Conservation (phyloP, 2,888 invertebrate genomes). For the Aquatica leii region DNA sequence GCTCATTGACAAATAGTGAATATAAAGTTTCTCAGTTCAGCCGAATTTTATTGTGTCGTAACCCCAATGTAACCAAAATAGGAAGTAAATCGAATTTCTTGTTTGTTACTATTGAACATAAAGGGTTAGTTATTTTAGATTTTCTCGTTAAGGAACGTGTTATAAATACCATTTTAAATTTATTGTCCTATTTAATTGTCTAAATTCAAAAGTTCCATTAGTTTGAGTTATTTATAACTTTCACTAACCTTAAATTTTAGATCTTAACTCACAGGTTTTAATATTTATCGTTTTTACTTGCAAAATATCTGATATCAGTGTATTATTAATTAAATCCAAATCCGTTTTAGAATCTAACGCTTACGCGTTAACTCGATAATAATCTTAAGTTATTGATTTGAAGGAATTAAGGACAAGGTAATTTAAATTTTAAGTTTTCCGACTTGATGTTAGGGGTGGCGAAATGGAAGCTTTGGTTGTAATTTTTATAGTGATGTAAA, state of each 20-base stretch:
- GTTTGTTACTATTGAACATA: no score
- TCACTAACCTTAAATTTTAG: constrained; percentile 15
- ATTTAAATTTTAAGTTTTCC: not conserved
- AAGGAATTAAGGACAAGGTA: not conserved
- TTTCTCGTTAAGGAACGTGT: not conserved
- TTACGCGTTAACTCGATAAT: constrained; percentile 24
- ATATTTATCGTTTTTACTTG: constrained; percentile 29
- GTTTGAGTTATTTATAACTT: constrained; percentile 11
- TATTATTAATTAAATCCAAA: constrained; percentile 31
- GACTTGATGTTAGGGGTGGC: not conserved
- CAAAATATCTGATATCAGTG: constrained; percentile 15
- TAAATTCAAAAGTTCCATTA: constrained; percentile 12
- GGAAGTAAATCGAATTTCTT: no score
- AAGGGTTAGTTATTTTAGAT: no score
- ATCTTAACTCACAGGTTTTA: constrained; percentile 17
- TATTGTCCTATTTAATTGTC: constrained; percentile 9
- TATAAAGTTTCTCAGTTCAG: no score
- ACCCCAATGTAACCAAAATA: no score
- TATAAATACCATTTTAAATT: constrained; percentile 12
- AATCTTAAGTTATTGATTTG: constrained; percentile 15
- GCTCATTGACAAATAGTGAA: no score
- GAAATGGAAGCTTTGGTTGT: no score
- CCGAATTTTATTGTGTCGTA: no score
- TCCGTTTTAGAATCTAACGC: constrained; percentile 24
- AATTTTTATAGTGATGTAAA: constrained; percentile 1